Evolutionary conservation across 2,113 vertebrate genomes (phyloP).

Genomic region (Oreotrochilus melanogaster): DNA sequence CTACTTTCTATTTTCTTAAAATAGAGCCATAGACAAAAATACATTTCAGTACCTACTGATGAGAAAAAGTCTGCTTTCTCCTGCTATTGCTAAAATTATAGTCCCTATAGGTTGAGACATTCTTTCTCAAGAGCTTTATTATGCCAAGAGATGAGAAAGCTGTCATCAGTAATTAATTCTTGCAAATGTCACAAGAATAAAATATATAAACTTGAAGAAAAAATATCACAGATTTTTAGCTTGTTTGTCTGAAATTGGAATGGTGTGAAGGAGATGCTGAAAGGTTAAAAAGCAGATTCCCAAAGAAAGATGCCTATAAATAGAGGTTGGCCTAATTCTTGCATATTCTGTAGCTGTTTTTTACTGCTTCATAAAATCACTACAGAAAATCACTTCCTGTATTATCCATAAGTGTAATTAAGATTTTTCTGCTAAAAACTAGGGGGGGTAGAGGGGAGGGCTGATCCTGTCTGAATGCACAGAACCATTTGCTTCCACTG

Average conservation of each 20-base stretch:
- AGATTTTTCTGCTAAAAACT: neutral
- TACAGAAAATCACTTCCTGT: neutral
- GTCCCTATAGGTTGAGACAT: neutral
- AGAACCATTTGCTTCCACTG: neutral
- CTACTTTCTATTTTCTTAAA: neutral
- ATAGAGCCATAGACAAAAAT: neutral
- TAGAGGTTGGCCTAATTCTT: slow-evolving; percentile 48
- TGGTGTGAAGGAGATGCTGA: slow-evolving; percentile 31
- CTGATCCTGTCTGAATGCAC: neutral
- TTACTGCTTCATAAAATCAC: neutral
- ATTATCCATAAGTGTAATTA: neutral
- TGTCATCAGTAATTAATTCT: slow-evolving; percentile 46
- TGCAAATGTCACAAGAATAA: slow-evolving; percentile 41
- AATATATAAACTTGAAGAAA: slow-evolving; percentile 27
- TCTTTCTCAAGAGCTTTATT: neutral
- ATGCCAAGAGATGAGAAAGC: neutral
- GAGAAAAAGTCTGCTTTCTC: neutral
- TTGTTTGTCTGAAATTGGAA: slow-evolving; percentile 42
- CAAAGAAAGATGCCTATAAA: slow-evolving; percentile 7
- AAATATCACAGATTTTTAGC: neutral
- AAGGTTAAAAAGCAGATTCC: neutral
- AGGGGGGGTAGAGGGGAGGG: no score
- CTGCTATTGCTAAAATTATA: neutral
- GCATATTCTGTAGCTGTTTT: neutral
- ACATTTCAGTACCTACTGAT: neutral